Conservation (phyloP, 2,888 invertebrate genomes). For the Odontomyia ornata region DNA sequence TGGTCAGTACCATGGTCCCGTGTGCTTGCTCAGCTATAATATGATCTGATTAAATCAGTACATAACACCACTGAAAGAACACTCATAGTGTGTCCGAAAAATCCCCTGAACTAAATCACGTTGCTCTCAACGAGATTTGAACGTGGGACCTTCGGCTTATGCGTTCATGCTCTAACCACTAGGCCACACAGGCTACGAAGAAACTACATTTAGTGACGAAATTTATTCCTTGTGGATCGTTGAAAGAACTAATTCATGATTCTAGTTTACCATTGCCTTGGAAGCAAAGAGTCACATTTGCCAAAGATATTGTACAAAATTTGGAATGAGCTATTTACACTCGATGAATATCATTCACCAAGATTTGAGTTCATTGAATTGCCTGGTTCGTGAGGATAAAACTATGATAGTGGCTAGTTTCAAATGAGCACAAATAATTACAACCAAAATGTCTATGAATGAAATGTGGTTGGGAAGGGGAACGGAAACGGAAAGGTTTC, state of each 20-base stretch:
- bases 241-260: conserved; percentile 84
- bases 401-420: conserved; percentile 96
- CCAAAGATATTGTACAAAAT: conserved; percentile 91
- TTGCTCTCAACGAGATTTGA: no score
- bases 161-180: no score
- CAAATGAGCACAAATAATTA: conserved; percentile 85
- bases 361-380: no score
- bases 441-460: conserved; percentile 61
- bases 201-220: conserved; percentile 92
- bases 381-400: conserved; percentile 88
- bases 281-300: conserved; percentile 83
- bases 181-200: conserved; percentile 91
- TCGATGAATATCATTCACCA: no score
- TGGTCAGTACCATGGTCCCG: no score
- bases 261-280: conserved; percentile 75
- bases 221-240: conserved; percentile 86
- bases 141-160: no score
- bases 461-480: conserved; percentile 62
- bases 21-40: no score
- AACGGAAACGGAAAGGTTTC: conserved; percentile 62
- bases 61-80: no score
- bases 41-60: no score
- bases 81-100: no score
- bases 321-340: no score
- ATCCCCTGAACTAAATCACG: no score